These are phyloP conservation scores for Drosophila repletoides DNA, from an alignment of 1,140 invertebrate genomes.

Conservation along the genomic window DNA sequence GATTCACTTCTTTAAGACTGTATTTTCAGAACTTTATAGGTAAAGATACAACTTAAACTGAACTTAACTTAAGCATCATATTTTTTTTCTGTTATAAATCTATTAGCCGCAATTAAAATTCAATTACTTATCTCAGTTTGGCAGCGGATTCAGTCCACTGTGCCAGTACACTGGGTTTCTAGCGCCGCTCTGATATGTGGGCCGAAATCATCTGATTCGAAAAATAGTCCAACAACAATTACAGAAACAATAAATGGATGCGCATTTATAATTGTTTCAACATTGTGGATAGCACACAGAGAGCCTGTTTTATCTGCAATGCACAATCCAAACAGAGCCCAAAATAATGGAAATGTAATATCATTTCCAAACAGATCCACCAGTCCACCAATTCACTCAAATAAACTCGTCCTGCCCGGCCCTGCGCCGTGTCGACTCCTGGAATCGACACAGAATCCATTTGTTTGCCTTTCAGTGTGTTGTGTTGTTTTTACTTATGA, in stretches of 20 bases:
- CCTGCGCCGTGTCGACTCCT: no score
- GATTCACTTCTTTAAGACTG: no score
- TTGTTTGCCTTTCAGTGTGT: constrained; percentile 29
- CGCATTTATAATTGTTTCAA: constrained; percentile 72
- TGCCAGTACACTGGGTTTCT: not conserved
- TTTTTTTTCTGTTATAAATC: no score
- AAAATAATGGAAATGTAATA: constrained; percentile 78
- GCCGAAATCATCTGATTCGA: constrained; percentile 26
- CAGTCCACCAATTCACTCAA: constrained; percentile 48
- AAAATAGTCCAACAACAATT: constrained; percentile 5
- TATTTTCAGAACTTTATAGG: no score
- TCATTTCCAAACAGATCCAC: constrained; percentile 52
- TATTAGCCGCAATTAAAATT: no score
- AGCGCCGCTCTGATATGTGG: constrained; percentile 39
- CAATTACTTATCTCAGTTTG: no score
- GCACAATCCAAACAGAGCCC: constrained; percentile 19
- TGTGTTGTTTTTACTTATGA: constrained; percentile 61
- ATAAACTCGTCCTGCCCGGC: constrained; percentile 6
- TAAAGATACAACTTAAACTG: no score
- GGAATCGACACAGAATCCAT: no score
- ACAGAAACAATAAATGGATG: constrained; percentile 62
- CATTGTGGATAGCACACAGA: constrained; percentile 27
- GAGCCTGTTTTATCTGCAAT: constrained; percentile 40
- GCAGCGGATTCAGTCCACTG: no score
- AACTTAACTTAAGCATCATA: no score